phyloP scores from a whole-genome alignment of 2,797 vertebrate species.

The Hapalemur alaotrensis region DNA sequence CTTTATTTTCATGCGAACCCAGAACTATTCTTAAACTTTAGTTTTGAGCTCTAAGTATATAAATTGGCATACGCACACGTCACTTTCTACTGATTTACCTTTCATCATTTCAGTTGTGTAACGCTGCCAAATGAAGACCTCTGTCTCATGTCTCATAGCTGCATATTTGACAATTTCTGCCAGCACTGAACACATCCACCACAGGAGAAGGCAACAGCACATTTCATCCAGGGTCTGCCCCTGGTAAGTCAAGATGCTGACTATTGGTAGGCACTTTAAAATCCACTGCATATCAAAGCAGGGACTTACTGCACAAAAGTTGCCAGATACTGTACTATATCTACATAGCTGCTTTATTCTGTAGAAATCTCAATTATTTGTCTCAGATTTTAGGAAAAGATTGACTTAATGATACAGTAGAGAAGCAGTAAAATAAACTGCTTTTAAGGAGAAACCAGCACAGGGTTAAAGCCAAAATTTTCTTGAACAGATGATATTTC shows the following conservation, averaged over 20 bases:
- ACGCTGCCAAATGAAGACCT: not conserved
- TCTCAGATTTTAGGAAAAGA: slow-evolving; percentile 61
- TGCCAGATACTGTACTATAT: not conserved
- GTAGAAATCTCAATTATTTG: slow-evolving; percentile 25
- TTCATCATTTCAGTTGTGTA: not conserved
- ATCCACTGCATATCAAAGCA: not conserved
- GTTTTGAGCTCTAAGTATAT: slow-evolving; percentile 33
- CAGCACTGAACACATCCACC: not conserved
- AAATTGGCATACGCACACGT: not conserved
- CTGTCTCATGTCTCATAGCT: not conserved
- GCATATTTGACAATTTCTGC: not conserved
- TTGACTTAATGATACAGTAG: slow-evolving; percentile 29
- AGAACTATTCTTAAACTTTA: slow-evolving; percentile 47
- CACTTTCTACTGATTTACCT: not conserved
- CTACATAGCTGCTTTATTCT: slow-evolving; percentile 33
- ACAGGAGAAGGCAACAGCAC: not conserved
- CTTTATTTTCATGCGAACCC: not conserved
- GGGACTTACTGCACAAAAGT: not conserved
- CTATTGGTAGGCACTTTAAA: not conserved
- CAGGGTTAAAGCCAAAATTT: slow-evolving; percentile 89
- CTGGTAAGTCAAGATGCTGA: not conserved
- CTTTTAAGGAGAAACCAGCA: slow-evolving; percentile 82
- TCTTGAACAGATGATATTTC: slow-evolving; percentile 92
- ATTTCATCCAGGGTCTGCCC: not conserved
- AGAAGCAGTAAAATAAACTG: slow-evolving; percentile 76